These are phyloP conservation scores for Coreius guichenoti DNA, from an alignment of 2,797 vertebrate species.

Conservation along the genomic window DNA sequence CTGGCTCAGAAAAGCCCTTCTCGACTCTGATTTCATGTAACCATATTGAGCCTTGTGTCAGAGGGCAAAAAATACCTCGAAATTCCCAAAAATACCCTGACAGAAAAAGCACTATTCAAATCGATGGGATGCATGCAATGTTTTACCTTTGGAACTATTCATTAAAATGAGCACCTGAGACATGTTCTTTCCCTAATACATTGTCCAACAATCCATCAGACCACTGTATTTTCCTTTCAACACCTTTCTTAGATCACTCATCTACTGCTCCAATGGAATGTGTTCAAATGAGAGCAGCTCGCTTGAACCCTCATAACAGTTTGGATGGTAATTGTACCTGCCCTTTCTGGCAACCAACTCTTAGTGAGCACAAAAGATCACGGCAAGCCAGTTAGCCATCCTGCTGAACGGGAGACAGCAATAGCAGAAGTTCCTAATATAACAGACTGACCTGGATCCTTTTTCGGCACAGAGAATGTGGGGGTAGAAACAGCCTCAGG, in stretches of 20 bases:
- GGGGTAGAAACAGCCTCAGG: conserved; percentile 54
- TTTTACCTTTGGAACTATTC: background rate
- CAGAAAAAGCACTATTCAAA: background rate
- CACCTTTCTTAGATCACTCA: conserved; percentile 26
- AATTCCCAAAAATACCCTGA: conserved; percentile 28
- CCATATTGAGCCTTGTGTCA: conserved; percentile 44
- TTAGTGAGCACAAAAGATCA: conserved; percentile 67
- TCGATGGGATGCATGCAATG: background rate
- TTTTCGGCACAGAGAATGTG: conserved; percentile 61
- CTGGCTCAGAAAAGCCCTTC: conserved; percentile 18
- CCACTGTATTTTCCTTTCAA: conserved; percentile 31
- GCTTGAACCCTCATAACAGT: background rate
- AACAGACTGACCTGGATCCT: conserved; percentile 68
- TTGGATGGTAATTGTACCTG: background rate
- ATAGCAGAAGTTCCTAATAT: conserved; percentile 74
- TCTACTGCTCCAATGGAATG: conserved; percentile 19
- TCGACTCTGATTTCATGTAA: conserved; percentile 36
- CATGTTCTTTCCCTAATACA: background rate
- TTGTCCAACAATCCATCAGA: conserved; percentile 15
- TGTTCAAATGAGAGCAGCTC: background rate
- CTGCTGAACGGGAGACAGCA: conserved; percentile 71
- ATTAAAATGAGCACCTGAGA: background rate
- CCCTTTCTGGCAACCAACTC: conserved; percentile 73
- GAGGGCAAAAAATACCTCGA: conserved; percentile 19
- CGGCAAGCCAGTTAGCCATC: conserved; percentile 70